Evolutionary conservation across 2,113 vertebrate species (phyloP), one percentile per base, ranked within the genome.

Genomic region (Irena cyanogastra): DNA sequence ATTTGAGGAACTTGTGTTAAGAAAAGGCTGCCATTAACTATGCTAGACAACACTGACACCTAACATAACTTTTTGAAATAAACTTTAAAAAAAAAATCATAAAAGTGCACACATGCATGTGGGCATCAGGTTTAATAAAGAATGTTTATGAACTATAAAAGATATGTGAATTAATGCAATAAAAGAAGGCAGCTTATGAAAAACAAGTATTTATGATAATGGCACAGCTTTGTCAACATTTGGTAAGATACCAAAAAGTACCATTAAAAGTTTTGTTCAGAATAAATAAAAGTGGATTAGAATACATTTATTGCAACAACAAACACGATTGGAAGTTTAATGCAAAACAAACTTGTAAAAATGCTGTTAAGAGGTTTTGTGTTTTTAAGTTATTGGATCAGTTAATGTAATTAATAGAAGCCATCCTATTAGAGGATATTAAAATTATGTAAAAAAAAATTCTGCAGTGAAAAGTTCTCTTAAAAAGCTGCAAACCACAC

Each of bases 81-180:
- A 39, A 41, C 13, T 87, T 83, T 4, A 23, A 33, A 83, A 80
- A 94, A 53, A 53, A 81, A 50, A 26, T 49, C 31, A 54, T 83
- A 72, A 88, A 93, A 94, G 63, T 21, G 33, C 44, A 95, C 0
- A 0, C 23, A 35, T 87, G 69, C 53, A 83, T 74, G n/a, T 23
- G 11, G 69, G 57, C 63, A 82, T 69, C 60, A 72, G 27, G 33
- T 77, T 93, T 90, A 93, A 93, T 47, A 85, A 22, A 93, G 27
- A 75, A 45, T 63, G 50, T 86, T 93, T 90, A 94, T 83, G 94
- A 88, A 69, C 79, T 83, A 83, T 83, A 94, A 94, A 93, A 90
- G 26, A 65, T 41, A 76, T 7, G 26, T 30, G 54, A 93, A 93
- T 63, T 61, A 85, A 70, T 15, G 22, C 63, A 83, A 83, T 93